These are phyloP conservation scores for Platichthys stellatus DNA, from an alignment of 2,113 vertebrate genomes.

Conservation along the genomic window DNA sequence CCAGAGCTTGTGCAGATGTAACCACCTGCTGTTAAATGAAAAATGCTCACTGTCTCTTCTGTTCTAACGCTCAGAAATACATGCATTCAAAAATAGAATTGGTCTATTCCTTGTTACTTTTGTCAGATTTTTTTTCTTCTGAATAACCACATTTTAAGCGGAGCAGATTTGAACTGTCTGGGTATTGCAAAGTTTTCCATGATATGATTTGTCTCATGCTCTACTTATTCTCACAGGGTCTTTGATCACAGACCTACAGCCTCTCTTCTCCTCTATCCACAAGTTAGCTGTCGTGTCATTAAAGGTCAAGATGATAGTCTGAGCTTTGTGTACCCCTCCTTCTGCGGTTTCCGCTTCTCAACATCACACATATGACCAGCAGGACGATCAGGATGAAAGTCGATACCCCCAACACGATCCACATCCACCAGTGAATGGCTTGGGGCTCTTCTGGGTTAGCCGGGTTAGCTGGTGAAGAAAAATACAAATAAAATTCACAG, in stretches of 20 bases:
- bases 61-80: not conserved
- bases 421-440: not conserved
- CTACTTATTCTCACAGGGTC: not conserved
- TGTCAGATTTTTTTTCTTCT: too few species aligned
- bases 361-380: conserved; percentile 2
- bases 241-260: not conserved
- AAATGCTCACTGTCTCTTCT: not conserved
- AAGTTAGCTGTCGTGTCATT: not conserved
- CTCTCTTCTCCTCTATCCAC: conserved; percentile 6
- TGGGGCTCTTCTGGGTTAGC: accelerated
- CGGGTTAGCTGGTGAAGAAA: too few species aligned
- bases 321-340: conserved; percentile 43
- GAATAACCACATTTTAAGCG: too few species aligned
- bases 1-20: not conserved
- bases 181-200: not conserved
- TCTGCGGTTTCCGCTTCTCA: conserved; percentile 11
- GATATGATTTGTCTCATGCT: not conserved
- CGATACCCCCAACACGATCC: conserved; percentile 12
- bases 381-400: conserved; percentile 40
- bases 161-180: not conserved
- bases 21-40: not conserved
- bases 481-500: too few species aligned
- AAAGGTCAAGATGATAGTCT: not conserved
- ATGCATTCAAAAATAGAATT: too few species aligned
- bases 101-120: too few species aligned